These are phyloP conservation scores for Saccopteryx leptura DNA, from an alignment of 2,113 vertebrate species.

Conservation along the genomic window DNA sequence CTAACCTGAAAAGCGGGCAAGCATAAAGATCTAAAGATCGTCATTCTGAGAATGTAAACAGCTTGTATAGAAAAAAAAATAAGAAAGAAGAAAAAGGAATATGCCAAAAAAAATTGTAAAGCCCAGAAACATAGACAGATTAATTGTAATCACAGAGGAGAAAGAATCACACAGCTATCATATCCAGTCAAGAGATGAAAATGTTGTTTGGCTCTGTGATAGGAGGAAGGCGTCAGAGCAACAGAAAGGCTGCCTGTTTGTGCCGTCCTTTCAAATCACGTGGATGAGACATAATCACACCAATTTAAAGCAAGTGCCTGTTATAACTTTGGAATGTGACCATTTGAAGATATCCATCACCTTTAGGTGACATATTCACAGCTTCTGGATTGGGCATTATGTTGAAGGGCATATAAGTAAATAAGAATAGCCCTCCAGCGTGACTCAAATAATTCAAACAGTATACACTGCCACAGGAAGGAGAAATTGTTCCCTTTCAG, in stretches of 20 bases:
- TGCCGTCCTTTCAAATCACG: constrained; percentile 49
- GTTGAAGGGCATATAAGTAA: neutral
- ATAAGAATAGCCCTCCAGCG: constrained; percentile 42
- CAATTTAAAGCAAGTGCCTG: constrained; percentile 74
- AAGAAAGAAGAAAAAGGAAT: neutral
- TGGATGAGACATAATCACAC: constrained; percentile 46
- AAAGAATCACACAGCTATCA: constrained; percentile 50
- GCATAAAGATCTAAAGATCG: constrained; percentile 16
- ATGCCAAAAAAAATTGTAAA: constrained; percentile 36
- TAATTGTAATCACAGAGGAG: constrained; percentile 78
- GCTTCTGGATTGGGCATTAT: constrained; percentile 40
- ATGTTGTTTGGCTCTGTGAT: constrained; percentile 49
- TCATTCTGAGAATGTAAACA: constrained; percentile 74
- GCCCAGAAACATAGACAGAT: constrained; percentile 42
- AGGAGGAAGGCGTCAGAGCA: neutral
- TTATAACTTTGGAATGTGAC: constrained; percentile 59
- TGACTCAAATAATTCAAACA: constrained; percentile 34
- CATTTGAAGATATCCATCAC: constrained; percentile 58
- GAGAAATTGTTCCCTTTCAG: neutral
- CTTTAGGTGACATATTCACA: constrained; percentile 54
- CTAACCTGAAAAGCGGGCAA: constrained; percentile 62
- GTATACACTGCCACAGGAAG: neutral
- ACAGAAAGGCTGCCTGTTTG: constrained; percentile 60
- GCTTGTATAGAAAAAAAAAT: neutral
- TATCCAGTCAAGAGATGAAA: constrained; percentile 69